phyloP scores from a whole-genome alignment of 1,140 invertebrate species.

The Chelonus insularis region DNA sequence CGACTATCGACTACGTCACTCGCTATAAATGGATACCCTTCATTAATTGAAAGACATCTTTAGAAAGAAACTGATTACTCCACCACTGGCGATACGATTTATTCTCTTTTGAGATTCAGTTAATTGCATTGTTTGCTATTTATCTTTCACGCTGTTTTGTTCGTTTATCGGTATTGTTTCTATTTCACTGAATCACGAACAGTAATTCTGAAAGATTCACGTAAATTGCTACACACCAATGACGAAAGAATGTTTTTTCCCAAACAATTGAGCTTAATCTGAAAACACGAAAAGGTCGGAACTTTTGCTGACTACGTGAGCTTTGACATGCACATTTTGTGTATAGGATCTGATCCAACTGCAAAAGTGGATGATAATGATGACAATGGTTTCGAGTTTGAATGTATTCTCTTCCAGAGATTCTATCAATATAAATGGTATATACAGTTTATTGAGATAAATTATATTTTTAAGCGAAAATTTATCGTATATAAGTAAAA shows the following conservation, averaged over 20 bases:
- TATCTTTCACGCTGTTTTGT: not conserved
- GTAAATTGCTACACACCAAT: slow-evolving; percentile 2
- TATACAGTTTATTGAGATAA: too few relatives aligned
- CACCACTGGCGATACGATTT: not conserved
- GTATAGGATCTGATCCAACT: too few relatives aligned
- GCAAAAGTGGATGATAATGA: too few relatives aligned
- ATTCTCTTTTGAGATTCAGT: too few relatives aligned
- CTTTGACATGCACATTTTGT: not conserved
- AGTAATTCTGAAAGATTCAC: slow-evolving; percentile 3
- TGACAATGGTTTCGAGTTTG: too few relatives aligned
- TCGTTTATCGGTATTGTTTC: slow-evolving; percentile 15
- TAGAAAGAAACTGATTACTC: slow-evolving; percentile 3
- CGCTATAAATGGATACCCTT: slow-evolving; percentile 10
- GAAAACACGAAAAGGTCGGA: not conserved
- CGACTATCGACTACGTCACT: not conserved
- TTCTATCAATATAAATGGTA: too few relatives aligned
- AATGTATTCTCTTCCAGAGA: too few relatives aligned
- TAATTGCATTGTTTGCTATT: too few relatives aligned
- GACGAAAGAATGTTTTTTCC: not conserved
- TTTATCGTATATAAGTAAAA: not conserved
- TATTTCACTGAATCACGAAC: not conserved
- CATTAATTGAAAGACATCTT: slow-evolving; percentile 12
- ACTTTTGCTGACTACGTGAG: not conserved
- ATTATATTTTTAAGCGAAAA: too few relatives aligned
- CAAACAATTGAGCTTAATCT: slow-evolving; percentile 19